Base-by-base conservation (phyloP, 2,113 vertebrate species). In the Tapirus terrestris region DNA sequence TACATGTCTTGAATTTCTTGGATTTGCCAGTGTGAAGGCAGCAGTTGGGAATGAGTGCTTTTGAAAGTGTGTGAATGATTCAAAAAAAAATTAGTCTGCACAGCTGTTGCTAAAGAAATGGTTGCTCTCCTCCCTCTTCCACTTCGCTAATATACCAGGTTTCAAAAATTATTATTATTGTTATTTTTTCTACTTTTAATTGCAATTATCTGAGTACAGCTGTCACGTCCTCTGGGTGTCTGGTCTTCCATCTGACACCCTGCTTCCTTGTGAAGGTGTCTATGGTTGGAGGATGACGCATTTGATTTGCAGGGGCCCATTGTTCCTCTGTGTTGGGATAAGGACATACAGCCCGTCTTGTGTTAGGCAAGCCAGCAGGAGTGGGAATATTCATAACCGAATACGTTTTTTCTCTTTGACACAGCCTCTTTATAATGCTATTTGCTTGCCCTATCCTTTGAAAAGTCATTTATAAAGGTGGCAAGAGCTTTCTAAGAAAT, bases 171-270 rank as follows among this genome's bases (percentile, higher is more conserved):
- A 36, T 45, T 82, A 63, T 70, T 79, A 13, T 82, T 96, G 39
- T 18, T 61, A 39, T 58, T 29, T 81, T 76, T 43, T n/a, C 67
- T 92, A 10, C 60, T 70, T 95, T 98, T 94, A 45, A 61, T 92
- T 98, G 97, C 75, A 98, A 96, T 94, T 97, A 94, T 94, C 81
- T 94, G 94, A 96, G 92, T 98, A 92, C 70, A 98, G 98, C 96
- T 98, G 98, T 98, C 98, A 81, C 31, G 97, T 96, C 85, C 94
- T 94, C 93, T 96, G 68, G 68, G 94, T 96, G 90, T 96, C 91
- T 16, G 0, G 68, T 94, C 97, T 93, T 98, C 97, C 93, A 95
- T 98, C 97, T 97, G 97, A 98, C 97, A 97, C 91, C 83, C 88
- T 61, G 63, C 10, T 96, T 98, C 80, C 86, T 73, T 87, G 61